Conservation (phyloP, 2,797 vertebrate species). For the Mustela erminea region DNA sequence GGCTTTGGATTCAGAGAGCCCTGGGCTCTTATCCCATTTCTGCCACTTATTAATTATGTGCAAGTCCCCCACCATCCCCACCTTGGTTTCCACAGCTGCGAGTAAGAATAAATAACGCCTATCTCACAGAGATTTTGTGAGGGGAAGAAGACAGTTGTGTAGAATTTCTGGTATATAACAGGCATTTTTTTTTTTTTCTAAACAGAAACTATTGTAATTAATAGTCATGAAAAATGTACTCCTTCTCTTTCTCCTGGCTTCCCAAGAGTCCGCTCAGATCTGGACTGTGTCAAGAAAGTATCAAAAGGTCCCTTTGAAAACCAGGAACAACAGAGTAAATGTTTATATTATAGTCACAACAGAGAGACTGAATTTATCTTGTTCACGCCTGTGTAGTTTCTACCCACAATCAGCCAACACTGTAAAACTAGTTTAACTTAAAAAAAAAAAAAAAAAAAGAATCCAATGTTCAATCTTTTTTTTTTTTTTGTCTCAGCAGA, state of each 20-base stretch:
- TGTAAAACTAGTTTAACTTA: neutral
- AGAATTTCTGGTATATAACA: neutral
- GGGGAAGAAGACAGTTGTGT: neutral
- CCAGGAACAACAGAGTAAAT: neutral
- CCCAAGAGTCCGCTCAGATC: neutral
- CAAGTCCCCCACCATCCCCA: neutral
- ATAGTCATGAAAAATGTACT: neutral
- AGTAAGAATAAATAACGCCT: neutral
- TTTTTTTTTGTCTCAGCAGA: neutral
- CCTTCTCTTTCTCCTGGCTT: neutral
- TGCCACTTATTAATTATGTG: neutral
- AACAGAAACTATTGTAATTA: neutral
- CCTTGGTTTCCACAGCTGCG: neutral
- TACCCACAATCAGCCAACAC: neutral
- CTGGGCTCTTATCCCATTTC: neutral
- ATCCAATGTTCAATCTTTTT: neutral
- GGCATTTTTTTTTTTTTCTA: neutral
- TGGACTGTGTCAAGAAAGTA: constrained; percentile 29
- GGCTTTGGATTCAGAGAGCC: neutral
- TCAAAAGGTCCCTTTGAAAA: neutral
- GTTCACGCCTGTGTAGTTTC: neutral
- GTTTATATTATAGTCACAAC: constrained; percentile 32
- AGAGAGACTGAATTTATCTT: neutral
- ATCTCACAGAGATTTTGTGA: neutral
- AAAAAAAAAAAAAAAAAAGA: neutral